Evolutionary conservation across 2,113 vertebrate species (phyloP), one percentile per base, ranked within the genome.

Genomic region (Myotis yumanensis): DNA sequence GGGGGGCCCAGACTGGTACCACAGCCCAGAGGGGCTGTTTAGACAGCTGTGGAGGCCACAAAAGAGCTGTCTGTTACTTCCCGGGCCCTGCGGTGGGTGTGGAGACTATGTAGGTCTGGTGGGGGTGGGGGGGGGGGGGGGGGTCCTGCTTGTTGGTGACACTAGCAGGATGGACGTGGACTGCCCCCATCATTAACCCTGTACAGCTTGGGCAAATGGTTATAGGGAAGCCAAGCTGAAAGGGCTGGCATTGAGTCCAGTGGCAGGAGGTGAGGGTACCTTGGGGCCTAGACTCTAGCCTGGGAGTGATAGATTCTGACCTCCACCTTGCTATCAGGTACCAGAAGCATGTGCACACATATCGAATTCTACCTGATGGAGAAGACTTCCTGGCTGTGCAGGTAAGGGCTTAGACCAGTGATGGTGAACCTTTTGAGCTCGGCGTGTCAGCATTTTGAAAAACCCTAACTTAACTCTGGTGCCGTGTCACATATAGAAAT

Each of bases 281-380:
- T 83, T 86, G 71, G 35, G 51, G 12, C 30, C 94, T 46, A 87
- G 77, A 84, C 46, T 14, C 16, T 40, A 85, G 73, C 69, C 32
- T n/a, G 30, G 88, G 46, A n/a, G 20, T 71, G 25, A 71, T 35
- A 30, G 75, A 73, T 64, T 68, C 80, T 68, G 80, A 59, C 35
- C 16, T 54, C 43, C 40, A 17, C 48, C 77, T 89, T 81, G n/a
- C 76, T 17, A 0, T 20, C 97, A 99, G 99, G 96, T 99, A 98
- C 97, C 99, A 99, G 98, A 99, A 99, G 90, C 99, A 99, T 4
- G 99, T 99, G 46, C 99, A 99, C 96, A 99, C 99, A 1, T 99
- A 99, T 97, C 98, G 99, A 79, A 99, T 99, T 96, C 98, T 99
- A 84, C 99, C 99, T 0, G 99, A 99, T 16, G 99, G 99, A 23